phyloP scores from a whole-genome alignment of 2,797 vertebrate species.

The Enteromius argenteus region DNA sequence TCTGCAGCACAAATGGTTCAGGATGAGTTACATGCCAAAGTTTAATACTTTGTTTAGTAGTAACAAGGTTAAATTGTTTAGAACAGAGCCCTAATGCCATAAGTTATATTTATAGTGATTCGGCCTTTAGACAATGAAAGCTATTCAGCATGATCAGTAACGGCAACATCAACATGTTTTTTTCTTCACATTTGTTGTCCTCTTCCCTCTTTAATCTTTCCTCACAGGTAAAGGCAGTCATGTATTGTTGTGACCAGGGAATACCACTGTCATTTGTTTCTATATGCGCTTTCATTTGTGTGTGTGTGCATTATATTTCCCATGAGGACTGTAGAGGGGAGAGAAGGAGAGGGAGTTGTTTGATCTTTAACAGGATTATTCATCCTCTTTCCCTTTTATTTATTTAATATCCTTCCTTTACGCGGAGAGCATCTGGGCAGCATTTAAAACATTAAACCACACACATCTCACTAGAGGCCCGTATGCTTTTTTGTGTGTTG shows the following conservation, averaged over 20 bases:
- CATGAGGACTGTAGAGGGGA: slow-evolving; percentile 27
- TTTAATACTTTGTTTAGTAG: slow-evolving; percentile 6
- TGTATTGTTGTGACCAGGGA: slow-evolving; percentile 48
- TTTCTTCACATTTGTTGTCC: slow-evolving; percentile 18
- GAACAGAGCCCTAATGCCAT: not conserved
- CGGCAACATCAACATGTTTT: not conserved
- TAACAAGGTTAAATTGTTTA: slow-evolving; percentile 16
- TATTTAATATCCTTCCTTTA: slow-evolving; percentile 72
- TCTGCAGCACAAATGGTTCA: not conserved
- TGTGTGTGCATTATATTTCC: slow-evolving; percentile 41
- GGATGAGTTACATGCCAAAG: not conserved
- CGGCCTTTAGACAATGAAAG: not conserved
- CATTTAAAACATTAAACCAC: slow-evolving; percentile 40
- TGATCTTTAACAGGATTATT: slow-evolving; percentile 83
- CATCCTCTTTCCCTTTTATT: slow-evolving; percentile 76
- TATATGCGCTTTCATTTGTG: slow-evolving; percentile 17
- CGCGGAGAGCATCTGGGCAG: slow-evolving; percentile 41
- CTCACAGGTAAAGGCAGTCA: slow-evolving; percentile 37
- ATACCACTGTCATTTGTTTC: slow-evolving; percentile 42
- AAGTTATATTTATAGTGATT: slow-evolving; percentile 9
- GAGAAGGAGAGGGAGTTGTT: slow-evolving; percentile 64
- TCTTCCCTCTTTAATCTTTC: slow-evolving; percentile 33
- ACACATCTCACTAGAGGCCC: slow-evolving; percentile 16
- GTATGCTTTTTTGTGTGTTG: slow-evolving; percentile 29
- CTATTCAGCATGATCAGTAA: slow-evolving; percentile 33